Evolutionary conservation across 1,140 invertebrate genomes (phyloP).

Genomic region (Chironomus striatipennis): DNA sequence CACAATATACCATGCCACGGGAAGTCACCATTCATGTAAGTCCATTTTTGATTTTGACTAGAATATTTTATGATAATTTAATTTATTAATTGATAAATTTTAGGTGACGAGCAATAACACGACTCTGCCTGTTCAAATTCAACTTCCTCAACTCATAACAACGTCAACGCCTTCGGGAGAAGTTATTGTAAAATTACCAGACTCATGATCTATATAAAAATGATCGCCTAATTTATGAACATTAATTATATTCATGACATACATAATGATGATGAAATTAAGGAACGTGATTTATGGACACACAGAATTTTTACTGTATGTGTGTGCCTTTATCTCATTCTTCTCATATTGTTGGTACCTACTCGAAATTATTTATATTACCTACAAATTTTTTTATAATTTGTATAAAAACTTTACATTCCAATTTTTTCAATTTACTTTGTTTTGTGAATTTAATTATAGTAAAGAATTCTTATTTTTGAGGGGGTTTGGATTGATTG

Average conservation of each 20-base stretch:
- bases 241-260: not conserved
- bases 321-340: not conserved
- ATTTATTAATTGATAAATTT: not conserved
- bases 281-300: not conserved
- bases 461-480: no score
- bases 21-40: slow-evolving; percentile 18
- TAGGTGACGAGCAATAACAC: slow-evolving; percentile 9
- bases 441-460: no score
- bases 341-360: not conserved
- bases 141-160: slow-evolving; percentile 4
- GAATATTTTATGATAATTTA: not conserved
- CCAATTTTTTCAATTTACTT: no score
- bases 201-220: slow-evolving; percentile 9
- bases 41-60: no score
- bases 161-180: not conserved
- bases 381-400: not conserved
- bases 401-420: not conserved
- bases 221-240: not conserved
- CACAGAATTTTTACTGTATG: not conserved
- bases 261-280: not conserved
- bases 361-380: not conserved
- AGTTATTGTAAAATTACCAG: not conserved
- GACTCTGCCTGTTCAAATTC: not conserved
- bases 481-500: no score
- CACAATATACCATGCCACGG: not conserved